These are phyloP conservation scores for Lomographa bimaculata DNA, from an alignment of 2,888 invertebrate species.

Conservation along the genomic window DNA sequence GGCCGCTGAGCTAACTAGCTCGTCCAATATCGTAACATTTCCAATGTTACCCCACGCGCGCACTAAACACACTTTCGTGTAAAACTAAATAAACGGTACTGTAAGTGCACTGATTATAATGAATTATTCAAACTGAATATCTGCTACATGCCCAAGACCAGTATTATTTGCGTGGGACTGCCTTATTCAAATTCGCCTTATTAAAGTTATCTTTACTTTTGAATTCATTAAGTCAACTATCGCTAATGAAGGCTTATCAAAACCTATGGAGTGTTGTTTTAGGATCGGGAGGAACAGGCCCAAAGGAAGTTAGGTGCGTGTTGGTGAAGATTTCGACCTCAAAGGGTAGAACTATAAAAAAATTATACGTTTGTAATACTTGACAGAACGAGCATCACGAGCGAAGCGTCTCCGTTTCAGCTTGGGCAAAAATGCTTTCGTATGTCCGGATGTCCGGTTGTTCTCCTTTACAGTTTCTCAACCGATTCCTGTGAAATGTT, in stretches of 20 bases:
- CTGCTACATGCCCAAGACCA: conserved; percentile 39
- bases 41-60: conserved; percentile 3
- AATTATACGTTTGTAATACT: too few relatives aligned
- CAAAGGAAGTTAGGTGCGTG: conserved; percentile 4
- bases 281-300: conserved; percentile 14
- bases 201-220: conserved; percentile 61
- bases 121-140: conserved; percentile 72
- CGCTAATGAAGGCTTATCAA: conserved; percentile 48
- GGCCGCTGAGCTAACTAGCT: too few relatives aligned
- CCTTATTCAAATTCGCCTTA: conserved; percentile 61
- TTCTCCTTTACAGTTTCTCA: too few relatives aligned
- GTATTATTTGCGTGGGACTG: conserved; percentile 51
- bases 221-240: conserved; percentile 62
- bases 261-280: conserved; percentile 30
- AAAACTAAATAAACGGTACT: conserved; percentile 40
- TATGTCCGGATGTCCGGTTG: too few relatives aligned
- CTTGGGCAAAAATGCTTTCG: too few relatives aligned
- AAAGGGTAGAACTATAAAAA: too few relatives aligned
- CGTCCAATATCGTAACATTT: too few relatives aligned
- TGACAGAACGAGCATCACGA: too few relatives aligned
- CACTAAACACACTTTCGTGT: conserved; percentile 27
- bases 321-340: too few relatives aligned
- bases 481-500: too few relatives aligned
- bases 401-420: too few relatives aligned
- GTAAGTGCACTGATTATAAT: conserved; percentile 76